Conservation (phyloP, 2,797 vertebrate genomes). For the Agapornis canus region DNA sequence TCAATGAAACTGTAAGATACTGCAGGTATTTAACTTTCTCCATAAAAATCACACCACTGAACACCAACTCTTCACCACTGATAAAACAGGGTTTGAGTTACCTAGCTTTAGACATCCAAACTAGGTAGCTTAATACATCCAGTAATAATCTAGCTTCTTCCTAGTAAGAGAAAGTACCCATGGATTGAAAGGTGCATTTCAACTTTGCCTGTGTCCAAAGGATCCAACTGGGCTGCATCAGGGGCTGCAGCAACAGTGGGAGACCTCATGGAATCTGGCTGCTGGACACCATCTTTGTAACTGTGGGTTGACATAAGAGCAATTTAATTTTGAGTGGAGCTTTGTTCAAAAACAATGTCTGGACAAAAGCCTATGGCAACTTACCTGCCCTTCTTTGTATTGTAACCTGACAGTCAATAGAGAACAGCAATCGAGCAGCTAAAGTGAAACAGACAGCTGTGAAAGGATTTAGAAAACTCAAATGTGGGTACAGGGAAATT, state of each 20-base stretch:
- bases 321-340: neutral
- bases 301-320: neutral
- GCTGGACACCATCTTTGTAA: neutral
- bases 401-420: neutral
- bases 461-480: neutral
- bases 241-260: neutral
- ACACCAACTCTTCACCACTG: neutral
- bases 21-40: neutral
- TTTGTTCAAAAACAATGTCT: neutral
- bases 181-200: neutral
- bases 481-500: neutral
- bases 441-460: neutral
- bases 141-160: neutral
- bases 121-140: neutral
- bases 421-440: neutral
- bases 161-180: neutral
- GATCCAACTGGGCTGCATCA: neutral
- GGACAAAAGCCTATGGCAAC: neutral
- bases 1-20: neutral
- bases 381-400: neutral
- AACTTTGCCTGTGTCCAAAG: neutral
- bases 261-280: neutral
- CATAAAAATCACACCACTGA: neutral
- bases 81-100: rapidly evolving
- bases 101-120: neutral